Percentiles rank a stretch among this genome's conserved stretches.
Conservation (phyloP, 1,140 invertebrate species). For the Orchestia grillus region DNA sequence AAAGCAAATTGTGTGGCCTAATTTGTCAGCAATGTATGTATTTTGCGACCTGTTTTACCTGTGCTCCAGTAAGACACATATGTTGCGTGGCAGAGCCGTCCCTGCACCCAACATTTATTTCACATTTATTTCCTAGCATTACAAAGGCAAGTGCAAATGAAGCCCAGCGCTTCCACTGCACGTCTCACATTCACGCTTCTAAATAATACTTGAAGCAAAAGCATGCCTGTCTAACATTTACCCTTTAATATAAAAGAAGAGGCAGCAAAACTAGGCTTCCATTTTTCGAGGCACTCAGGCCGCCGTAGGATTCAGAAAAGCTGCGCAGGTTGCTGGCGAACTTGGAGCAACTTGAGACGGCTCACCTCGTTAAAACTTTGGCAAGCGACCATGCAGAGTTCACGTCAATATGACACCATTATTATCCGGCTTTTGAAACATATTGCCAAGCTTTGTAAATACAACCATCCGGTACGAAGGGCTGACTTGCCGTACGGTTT, state of each 20-base stretch:
- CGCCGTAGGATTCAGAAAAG: constrained; percentile 41
- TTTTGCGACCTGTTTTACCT: not conserved
- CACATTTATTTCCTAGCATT: not conserved
- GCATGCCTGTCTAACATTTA: not conserved
- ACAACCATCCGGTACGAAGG: not conserved
- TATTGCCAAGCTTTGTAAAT: constrained; percentile 50
- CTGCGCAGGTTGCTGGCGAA: not conserved
- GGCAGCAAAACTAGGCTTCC: not conserved
- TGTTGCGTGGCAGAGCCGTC: not conserved
- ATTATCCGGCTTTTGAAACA: constrained; percentile 54
- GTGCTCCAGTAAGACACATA: not conserved
- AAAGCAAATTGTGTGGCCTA: not conserved
- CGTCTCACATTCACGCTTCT: not conserved
- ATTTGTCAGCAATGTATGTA: not conserved
- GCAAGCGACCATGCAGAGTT: constrained; percentile 53
- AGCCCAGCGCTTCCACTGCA: not conserved
- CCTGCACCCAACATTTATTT: not conserved
- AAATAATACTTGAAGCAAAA: not conserved
- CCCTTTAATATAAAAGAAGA: not conserved
- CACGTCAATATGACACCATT: constrained; percentile 56
- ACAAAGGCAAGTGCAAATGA: not conserved
- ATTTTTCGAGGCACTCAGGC: constrained; percentile 35
- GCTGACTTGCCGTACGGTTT: not conserved
- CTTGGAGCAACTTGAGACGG: constrained; percentile 9
- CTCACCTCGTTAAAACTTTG: constrained; percentile 56